Percentiles rank a stretch among this genome's conserved stretches.
These are phyloP conservation scores for Watsonalla cultraria DNA, from an alignment of 2,888 invertebrate genomes.

Conservation along the genomic window DNA sequence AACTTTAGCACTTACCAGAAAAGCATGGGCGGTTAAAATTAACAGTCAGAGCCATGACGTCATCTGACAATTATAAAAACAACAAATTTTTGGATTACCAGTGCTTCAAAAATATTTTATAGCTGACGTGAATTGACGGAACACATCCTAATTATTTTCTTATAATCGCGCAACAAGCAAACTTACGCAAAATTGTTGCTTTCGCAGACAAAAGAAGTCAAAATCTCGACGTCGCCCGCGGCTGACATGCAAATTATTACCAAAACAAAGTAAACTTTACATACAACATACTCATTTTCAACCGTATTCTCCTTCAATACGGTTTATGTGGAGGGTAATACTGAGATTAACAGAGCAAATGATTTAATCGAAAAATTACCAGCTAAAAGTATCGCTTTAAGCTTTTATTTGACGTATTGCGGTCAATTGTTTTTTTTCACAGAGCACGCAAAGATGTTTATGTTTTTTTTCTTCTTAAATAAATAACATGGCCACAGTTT, in stretches of 20 bases:
- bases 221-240: conserved; percentile 54
- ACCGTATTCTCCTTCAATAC: background rate
- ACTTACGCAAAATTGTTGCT: background rate
- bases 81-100: no score
- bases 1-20: no score
- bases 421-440: background rate
- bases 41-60: no score
- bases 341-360: conserved; percentile 22
- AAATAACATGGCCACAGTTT: background rate
- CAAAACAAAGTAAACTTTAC: background rate
- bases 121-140: no score
- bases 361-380: conserved; percentile 42
- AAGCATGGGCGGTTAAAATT: no score
- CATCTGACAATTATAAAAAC: no score
- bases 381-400: conserved; percentile 14
- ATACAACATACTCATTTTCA: background rate
- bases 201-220: conserved; percentile 54
- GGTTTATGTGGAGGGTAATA: conserved; percentile 1
- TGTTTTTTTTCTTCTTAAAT: no score
- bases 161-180: no score
- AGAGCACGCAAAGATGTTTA: no score
- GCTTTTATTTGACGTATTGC: background rate
- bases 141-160: no score
- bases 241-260: conserved; percentile 15
- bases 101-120: no score